Evolutionary conservation across 2,113 vertebrate genomes (phyloP).

Genomic region (Channa argus): DNA sequence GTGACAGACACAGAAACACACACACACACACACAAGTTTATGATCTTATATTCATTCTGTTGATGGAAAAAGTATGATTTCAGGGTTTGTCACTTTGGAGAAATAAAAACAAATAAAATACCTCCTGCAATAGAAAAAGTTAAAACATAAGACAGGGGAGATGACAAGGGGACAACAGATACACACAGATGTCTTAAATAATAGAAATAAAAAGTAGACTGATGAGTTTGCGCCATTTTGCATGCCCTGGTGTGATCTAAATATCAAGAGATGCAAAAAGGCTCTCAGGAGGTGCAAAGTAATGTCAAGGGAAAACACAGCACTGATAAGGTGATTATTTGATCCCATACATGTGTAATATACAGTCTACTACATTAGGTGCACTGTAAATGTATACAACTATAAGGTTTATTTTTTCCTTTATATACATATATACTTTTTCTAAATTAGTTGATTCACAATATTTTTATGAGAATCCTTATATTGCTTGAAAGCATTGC

Average conservation of each 20-base stretch:
- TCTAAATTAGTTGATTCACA: not conserved
- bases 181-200: slow-evolving; percentile 1
- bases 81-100: slow-evolving; percentile 30
- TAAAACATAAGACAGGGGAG: slow-evolving; percentile 34
- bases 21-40: slow-evolving; percentile 16
- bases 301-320: not conserved
- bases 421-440: too few species aligned
- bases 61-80: slow-evolving; percentile 4
- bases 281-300: not conserved
- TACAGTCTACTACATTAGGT: not conserved
- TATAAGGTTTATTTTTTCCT: not conserved
- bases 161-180: slow-evolving; percentile 22
- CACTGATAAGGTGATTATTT: not conserved
- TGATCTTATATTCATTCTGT: slow-evolving; percentile 22
- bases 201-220: not conserved
- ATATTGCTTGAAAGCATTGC: not conserved
- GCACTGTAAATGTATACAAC: not conserved
- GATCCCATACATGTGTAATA: not conserved
- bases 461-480: not conserved
- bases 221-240: slow-evolving; percentile 30
- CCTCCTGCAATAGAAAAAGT: slow-evolving; percentile 68
- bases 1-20: slow-evolving; percentile 24
- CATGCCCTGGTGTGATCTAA: slow-evolving; percentile 11
- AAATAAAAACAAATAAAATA: slow-evolving; percentile 23
- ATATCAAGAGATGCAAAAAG: slow-evolving; percentile 45